Base-by-base conservation (phyloP, 2,113 vertebrate species). In the Centrocercus urophasianus region DNA sequence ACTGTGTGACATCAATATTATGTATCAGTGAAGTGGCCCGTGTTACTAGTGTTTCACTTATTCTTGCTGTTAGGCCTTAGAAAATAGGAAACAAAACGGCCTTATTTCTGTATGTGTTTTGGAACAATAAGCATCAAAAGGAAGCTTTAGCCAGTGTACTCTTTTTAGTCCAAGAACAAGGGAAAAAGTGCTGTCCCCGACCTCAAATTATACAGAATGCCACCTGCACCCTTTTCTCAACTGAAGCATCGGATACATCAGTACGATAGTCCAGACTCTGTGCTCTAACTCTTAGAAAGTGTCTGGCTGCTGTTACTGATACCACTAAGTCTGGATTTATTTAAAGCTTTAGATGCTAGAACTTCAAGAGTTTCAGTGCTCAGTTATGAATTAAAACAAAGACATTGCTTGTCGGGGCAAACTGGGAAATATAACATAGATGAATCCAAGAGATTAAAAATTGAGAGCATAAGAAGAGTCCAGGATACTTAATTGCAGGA, bases 391-490 rank as follows among this genome's bases (percentile, higher is more conserved):
- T 74, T 81, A 36, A 82, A 77, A 40, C 3, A 45, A n/a, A 90
- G 21, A 11, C 4, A 3, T 4, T 56, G 11, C 0, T 66, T 78
- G 67, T 65, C 5, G 50, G 24, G 6, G 17, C 27, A 71, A 78
- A 47, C 0, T 22, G 16, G 3, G 30, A 47, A 75, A 32, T 47
- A n/a, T 7, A 4, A 2, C n/a, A 5, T 25, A 47, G 38, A 17
- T 71, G 7, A 71, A 76, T n/a, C 21, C 27, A 20, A 63, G 84
- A 57, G 18, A 34, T 14, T 6, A 65, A 43, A 84, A 69, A 8
- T 5, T n/a, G 22, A 38, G 74, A 84, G 12, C 10, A 8, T 27
- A 66, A 42, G 15, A 57, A n/a, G 10, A 65, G 61, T 66, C 28
- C 15, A n/a, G 28, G 20, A 30, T 16, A 14, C 13, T 76, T 5